phyloP scores from a whole-genome alignment of 2,888 invertebrate genomes.

The Dicyrtoma fusca region DNA sequence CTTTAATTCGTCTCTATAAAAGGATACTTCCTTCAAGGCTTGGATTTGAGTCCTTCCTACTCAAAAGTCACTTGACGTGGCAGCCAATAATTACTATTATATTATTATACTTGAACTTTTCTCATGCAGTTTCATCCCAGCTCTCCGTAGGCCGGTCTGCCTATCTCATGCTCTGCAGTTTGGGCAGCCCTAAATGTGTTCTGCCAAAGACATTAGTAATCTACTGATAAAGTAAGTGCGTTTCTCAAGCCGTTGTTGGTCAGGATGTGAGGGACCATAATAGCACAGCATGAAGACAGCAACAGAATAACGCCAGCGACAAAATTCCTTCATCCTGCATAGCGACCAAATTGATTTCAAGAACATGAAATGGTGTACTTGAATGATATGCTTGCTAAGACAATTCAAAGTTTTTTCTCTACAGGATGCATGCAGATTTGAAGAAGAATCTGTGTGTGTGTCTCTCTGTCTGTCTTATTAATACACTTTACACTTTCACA shows the following conservation, averaged over 20 bases:
- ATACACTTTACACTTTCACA: too few relatives aligned
- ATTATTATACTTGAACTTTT: conserved; percentile 9
- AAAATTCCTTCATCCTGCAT: neutral
- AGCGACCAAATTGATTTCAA: neutral
- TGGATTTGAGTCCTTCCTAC: conserved; percentile 7
- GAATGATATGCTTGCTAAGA: neutral
- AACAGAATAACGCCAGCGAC: neutral
- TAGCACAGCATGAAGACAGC: neutral
- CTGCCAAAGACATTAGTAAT: neutral
- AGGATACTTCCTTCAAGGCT: conserved; percentile 46
- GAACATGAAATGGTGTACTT: conserved; percentile 5
- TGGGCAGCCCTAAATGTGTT: neutral
- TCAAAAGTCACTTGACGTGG: conserved; percentile 25
- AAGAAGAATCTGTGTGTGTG: neutral
- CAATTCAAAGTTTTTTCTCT: neutral
- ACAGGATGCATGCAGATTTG: neutral
- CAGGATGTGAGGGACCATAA: too few relatives aligned
- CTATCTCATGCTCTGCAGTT: too few relatives aligned
- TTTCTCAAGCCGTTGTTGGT: too few relatives aligned
- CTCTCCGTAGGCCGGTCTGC: too few relatives aligned
- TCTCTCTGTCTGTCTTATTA: neutral
- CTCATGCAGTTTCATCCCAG: neutral
- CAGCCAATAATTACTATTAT: conserved; percentile 35
- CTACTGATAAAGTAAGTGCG: too few relatives aligned
- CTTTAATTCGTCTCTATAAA: conserved; percentile 53